These are phyloP conservation scores for Stenopsyche tienmushanensis DNA, from an alignment of 1,140 invertebrate genomes.

Conservation along the genomic window DNA sequence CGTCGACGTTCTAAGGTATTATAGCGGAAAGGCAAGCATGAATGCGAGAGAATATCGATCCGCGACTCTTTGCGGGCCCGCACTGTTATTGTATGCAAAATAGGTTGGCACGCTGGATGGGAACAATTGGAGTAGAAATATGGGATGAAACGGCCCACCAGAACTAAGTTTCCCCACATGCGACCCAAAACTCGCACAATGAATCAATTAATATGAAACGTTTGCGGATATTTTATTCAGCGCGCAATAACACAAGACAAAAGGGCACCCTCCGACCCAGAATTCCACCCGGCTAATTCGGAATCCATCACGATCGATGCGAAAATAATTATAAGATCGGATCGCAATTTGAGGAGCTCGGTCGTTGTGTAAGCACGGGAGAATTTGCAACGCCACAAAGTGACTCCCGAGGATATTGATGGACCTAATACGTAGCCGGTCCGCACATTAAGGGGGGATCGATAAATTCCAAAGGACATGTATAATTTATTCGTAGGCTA, in stretches of 20 bases:
- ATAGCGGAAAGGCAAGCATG: background rate
- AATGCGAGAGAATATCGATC: background rate
- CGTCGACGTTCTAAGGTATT: background rate
- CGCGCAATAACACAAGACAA: no score
- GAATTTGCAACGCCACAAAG: conserved; percentile 23
- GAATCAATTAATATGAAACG: no score
- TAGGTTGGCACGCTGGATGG: conserved; percentile 23
- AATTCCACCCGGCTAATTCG: no score
- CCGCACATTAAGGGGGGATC: conserved; percentile 10
- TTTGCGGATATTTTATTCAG: no score
- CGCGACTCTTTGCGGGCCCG: background rate
- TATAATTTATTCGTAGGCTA: conserved; percentile 40
- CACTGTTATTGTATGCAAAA: conserved; percentile 31
- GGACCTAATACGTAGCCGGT: conserved; percentile 16
- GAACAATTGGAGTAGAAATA: conserved; percentile 23
- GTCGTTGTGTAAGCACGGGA: background rate
- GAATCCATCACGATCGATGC: no score
- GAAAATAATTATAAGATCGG: no score
- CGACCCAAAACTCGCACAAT: no score
- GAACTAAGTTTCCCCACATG: background rate
- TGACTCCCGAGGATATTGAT: conserved; percentile 27
- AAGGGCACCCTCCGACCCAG: no score
- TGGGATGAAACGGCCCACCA: conserved; percentile 9
- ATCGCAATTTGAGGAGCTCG: conserved; percentile 17
- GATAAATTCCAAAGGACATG: conserved; percentile 35